phyloP scores from a whole-genome alignment of 2,888 invertebrate genomes.

The Caenorhabditis becei region DNA sequence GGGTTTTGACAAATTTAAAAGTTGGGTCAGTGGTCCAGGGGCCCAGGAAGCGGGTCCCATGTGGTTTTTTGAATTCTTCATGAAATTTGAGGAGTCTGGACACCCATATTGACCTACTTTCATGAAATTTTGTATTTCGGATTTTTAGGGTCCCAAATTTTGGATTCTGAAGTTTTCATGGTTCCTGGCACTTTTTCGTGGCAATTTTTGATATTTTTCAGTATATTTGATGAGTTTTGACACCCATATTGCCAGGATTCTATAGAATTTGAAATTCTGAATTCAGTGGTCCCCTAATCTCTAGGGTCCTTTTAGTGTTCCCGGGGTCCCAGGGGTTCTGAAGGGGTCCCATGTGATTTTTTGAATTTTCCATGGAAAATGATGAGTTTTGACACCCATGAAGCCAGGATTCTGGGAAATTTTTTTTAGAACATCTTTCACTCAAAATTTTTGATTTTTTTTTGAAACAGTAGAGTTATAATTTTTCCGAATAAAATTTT shows the following conservation, averaged over 20 bases:
- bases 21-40: too few species aligned
- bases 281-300: not conserved
- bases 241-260: not conserved
- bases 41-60: too few species aligned
- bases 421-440: not conserved
- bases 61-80: too few species aligned
- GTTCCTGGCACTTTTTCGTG: not conserved
- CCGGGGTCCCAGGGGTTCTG: too few species aligned
- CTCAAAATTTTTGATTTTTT: not conserved
- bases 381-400: slow-evolving; percentile 1
- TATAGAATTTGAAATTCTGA: not conserved
- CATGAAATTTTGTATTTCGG: not conserved
- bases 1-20: too few species aligned
- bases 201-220: too few species aligned
- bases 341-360: too few species aligned
- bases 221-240: not conserved
- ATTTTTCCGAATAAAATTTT: slow-evolving; percentile 32
- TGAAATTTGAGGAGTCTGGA: not conserved
- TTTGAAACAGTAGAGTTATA: not conserved
- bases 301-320: not conserved
- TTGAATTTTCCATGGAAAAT: not conserved
- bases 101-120: too few species aligned
- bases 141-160: slow-evolving; percentile 1
- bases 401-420: not conserved
- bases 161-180: not conserved